These are phyloP conservation scores for Cetonia aurata DNA, from an alignment of 2,888 invertebrate species.

Conservation along the genomic window DNA sequence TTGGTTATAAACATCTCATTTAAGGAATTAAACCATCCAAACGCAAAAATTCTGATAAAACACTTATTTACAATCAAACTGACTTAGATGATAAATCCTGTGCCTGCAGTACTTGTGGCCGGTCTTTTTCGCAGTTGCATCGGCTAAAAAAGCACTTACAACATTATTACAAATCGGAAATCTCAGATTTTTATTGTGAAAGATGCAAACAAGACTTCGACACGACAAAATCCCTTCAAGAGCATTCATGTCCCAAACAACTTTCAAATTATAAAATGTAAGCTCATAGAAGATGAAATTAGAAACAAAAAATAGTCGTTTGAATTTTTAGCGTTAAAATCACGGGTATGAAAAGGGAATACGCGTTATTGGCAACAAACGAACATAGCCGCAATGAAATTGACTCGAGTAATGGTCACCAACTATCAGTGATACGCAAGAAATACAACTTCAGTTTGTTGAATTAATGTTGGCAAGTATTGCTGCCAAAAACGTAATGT, in stretches of 20 bases:
- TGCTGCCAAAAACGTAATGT: too few species aligned
- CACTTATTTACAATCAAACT: constrained; percentile 10
- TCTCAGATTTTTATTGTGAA: background rate
- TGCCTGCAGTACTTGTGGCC: constrained; percentile 17
- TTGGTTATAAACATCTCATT: background rate
- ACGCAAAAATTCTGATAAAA: constrained; percentile 32
- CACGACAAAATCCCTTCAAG: background rate
- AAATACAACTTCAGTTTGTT: too few species aligned
- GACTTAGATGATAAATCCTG: constrained; percentile 2
- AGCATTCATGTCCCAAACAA: background rate
- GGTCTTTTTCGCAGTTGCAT: constrained; percentile 16
- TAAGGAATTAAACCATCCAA: constrained; percentile 26
- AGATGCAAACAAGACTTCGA: constrained; percentile 4
- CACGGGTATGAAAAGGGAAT: too few species aligned
- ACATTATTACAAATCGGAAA: background rate
- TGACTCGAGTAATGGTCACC: too few species aligned
- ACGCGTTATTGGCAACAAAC: too few species aligned
- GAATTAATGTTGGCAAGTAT: too few species aligned
- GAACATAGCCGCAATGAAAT: too few species aligned
- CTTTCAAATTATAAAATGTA: background rate
- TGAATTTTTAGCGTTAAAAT: too few species aligned
- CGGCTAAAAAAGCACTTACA: constrained; percentile 20
- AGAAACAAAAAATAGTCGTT: background rate
- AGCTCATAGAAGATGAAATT: background rate
- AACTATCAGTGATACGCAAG: too few species aligned